phyloP scores from a whole-genome alignment of 2,797 vertebrate genomes.

The Bufotes viridis region DNA sequence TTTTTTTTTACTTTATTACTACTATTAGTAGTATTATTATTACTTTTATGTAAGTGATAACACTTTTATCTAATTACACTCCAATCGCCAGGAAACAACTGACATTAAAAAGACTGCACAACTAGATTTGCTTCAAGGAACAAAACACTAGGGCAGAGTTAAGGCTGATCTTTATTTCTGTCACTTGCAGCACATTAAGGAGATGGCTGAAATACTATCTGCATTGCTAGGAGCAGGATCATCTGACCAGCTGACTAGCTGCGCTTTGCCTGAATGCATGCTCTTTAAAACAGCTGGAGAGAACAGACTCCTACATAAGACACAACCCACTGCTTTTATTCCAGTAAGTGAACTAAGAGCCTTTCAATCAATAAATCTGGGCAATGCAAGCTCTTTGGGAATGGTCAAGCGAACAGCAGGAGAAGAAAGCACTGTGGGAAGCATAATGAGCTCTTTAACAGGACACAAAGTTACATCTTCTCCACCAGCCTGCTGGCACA shows the following conservation, averaged over 20 bases:
- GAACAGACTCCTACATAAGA: slow-evolving; percentile 32
- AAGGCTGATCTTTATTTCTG: slow-evolving; percentile 54
- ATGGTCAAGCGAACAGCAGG: slow-evolving; percentile 35
- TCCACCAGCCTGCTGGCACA: slow-evolving; percentile 28
- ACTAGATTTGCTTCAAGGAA: slow-evolving; percentile 11
- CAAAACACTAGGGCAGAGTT: slow-evolving; percentile 27
- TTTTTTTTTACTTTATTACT: not conserved
- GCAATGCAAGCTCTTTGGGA: slow-evolving; percentile 41
- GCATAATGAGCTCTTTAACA: slow-evolving; percentile 13
- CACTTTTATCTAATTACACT: not conserved
- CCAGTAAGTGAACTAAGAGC: slow-evolving; percentile 57
- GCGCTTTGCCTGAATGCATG: slow-evolving; percentile 45
- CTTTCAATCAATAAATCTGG: slow-evolving; percentile 50
- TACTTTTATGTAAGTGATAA: not conserved
- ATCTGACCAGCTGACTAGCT: slow-evolving; percentile 48
- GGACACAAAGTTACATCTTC: slow-evolving; percentile 53
- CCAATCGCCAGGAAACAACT: not conserved
- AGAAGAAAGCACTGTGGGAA: slow-evolving; percentile 18
- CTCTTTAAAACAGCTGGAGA: slow-evolving; percentile 61
- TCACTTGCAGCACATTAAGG: slow-evolving; percentile 44
- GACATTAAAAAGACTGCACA: not conserved
- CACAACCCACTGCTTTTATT: slow-evolving; percentile 55
- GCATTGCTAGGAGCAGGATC: slow-evolving; percentile 44
- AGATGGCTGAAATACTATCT: slow-evolving; percentile 59
- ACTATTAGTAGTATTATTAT: not conserved